These are phyloP conservation scores for Borostomias antarcticus DNA, from an alignment of 2,797 vertebrate genomes.

Conservation along the genomic window DNA sequence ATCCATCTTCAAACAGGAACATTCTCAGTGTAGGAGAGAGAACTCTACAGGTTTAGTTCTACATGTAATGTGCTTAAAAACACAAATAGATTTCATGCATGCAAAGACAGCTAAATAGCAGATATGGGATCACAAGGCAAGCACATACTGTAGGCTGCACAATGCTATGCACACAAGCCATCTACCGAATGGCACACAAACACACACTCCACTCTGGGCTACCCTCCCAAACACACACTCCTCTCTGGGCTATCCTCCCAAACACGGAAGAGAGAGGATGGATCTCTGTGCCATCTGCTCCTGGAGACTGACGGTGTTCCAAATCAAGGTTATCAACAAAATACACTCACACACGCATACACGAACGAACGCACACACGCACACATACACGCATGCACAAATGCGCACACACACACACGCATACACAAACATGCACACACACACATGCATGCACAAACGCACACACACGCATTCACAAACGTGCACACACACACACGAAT, in stretches of 20 bases:
- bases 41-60: background rate
- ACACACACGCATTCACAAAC: too few relatives aligned
- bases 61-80: background rate
- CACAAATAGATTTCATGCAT: background rate
- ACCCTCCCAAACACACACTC: slow-evolving; percentile 13
- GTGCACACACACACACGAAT: too few relatives aligned
- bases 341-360: background rate
- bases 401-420: background rate
- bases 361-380: too few relatives aligned
- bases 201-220: slow-evolving; percentile 12
- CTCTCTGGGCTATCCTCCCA: slow-evolving; percentile 13
- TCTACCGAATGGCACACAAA: slow-evolving; percentile 3
- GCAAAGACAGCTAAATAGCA: background rate
- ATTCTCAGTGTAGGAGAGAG: background rate
- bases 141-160: background rate
- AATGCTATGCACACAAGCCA: slow-evolving; percentile 2
- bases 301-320: slow-evolving; percentile 12
- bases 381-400: background rate
- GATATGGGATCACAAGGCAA: slow-evolving; percentile 6
- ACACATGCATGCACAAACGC: too few relatives aligned
- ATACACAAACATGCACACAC: too few relatives aligned
- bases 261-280: background rate
- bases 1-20: background rate
- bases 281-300: slow-evolving; percentile 17
- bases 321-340: slow-evolving; percentile 13